Percentiles rank a stretch among this genome's conserved stretches.
phyloP scores from a whole-genome alignment of 2,797 vertebrate genomes.

The Catostomus latipinnis region DNA sequence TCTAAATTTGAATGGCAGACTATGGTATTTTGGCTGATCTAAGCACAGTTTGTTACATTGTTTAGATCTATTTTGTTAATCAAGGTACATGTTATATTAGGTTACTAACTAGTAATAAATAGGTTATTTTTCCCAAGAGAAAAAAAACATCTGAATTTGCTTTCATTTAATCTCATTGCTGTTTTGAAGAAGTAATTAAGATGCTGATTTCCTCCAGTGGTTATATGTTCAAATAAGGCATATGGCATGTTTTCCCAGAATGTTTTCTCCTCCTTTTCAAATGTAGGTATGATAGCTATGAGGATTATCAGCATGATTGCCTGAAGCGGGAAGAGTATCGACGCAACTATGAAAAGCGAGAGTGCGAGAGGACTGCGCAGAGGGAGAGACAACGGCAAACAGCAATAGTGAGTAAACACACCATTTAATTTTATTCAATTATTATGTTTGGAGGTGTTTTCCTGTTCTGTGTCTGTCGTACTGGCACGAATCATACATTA shows the following conservation, averaged over 20 bases:
- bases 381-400: constrained; percentile 92
- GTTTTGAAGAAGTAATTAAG: too few relatives aligned
- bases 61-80: too few relatives aligned
- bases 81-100: too few relatives aligned
- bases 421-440: background rate
- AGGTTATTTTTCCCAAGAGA: too few relatives aligned
- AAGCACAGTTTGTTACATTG: too few relatives aligned
- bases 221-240: background rate
- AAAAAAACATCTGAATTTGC: background rate
- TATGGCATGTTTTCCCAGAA: background rate
- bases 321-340: constrained; percentile 94
- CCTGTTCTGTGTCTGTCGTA: constrained; percentile 13
- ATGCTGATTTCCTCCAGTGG: background rate
- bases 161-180: background rate
- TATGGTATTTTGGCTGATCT: too few relatives aligned
- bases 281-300: constrained; percentile 96
- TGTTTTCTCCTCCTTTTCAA: constrained; percentile 19
- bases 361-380: constrained; percentile 93
- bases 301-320: constrained; percentile 95
- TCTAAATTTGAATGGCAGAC: too few relatives aligned
- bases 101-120: too few relatives aligned
- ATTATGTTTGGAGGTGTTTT: constrained; percentile 22
- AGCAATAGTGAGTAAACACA: constrained; percentile 90
- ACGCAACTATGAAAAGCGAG: constrained; percentile 91
- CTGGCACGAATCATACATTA: constrained; percentile 29